phyloP scores from a whole-genome alignment of 2,888 invertebrate species.

The Mycalesis mineus region DNA sequence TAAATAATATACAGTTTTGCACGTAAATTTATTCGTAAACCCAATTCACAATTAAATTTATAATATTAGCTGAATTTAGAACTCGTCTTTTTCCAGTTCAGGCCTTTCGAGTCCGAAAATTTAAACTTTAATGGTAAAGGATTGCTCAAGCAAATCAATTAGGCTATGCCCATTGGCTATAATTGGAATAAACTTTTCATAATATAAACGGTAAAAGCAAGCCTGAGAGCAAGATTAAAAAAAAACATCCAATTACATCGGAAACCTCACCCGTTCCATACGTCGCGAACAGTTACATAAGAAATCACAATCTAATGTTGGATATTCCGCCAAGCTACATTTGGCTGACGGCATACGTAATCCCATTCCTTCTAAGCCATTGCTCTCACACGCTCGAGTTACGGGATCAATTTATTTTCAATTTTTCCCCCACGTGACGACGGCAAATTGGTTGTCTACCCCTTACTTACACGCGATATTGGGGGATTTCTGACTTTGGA shows the following conservation, averaged over 20 bases:
- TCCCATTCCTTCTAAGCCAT: slow-evolving; percentile 61
- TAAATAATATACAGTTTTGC: no score
- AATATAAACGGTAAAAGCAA: no score
- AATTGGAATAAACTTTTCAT: no score
- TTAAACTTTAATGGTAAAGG: no score
- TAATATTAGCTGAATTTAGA: no score
- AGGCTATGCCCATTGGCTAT: no score
- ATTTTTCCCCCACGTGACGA: slow-evolving; percentile 55
- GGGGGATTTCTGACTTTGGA: slow-evolving; percentile 53
- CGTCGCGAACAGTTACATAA: not conserved
- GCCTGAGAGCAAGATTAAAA: no score
- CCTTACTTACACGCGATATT: slow-evolving; percentile 50
- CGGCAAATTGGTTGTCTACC: slow-evolving; percentile 62
- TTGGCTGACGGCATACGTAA: slow-evolving; percentile 43
- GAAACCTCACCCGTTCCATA: not conserved
- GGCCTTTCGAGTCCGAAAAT: no score
- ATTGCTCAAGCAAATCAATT: no score
- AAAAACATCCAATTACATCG: not conserved
- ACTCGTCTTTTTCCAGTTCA: no score
- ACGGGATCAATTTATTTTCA: slow-evolving; percentile 71
- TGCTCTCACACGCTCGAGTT: slow-evolving; percentile 55
- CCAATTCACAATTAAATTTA: no score
- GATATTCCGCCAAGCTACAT: slow-evolving; percentile 24
- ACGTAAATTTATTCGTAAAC: no score
- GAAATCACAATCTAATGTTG: slow-evolving; percentile 1